Percentiles rank a stretch among this genome's conserved stretches.
Evolutionary conservation across 37 sponge, comb jelly and placozoan species (phyloP).

Genomic region (Geodia barretti): DNA sequence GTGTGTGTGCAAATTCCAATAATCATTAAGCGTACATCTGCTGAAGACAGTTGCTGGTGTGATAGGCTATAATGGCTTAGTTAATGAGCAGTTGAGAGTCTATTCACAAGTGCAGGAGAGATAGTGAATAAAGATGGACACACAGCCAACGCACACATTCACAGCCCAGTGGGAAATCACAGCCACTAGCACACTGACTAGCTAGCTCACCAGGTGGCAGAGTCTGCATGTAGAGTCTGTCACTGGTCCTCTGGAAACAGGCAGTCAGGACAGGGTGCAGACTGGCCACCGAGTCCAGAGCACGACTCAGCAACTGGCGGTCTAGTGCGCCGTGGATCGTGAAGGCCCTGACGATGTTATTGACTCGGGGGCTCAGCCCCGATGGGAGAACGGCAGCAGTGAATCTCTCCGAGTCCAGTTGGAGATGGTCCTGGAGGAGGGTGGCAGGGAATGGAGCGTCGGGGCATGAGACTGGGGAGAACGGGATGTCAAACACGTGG

Average conservation of each 20-base stretch:
- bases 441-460: constrained; percentile 64
- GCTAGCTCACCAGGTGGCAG: constrained; percentile 34
- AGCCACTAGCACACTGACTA: not conserved
- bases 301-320: constrained; percentile 35
- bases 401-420: constrained; percentile 40
- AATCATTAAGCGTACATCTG: too few relatives aligned
- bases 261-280: constrained; percentile 65
- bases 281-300: constrained; percentile 45
- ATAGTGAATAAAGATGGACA: not conserved
- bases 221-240: constrained; percentile 54
- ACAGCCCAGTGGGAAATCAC: not conserved
- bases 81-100: not conserved
- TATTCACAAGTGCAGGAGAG: not conserved
- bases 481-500: constrained; percentile 12
- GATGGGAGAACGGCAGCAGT: constrained; percentile 15
- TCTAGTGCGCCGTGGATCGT: constrained; percentile 77
- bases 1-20: too few relatives aligned
- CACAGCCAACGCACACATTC: not conserved
- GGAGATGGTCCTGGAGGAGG: constrained; percentile 72
- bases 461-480: constrained; percentile 3
- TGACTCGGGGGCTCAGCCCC: constrained; percentile 50
- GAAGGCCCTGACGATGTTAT: constrained; percentile 80
- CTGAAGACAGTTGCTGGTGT: too few relatives aligned
- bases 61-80: too few relatives aligned
- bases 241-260: constrained; percentile 28